Evolutionary conservation across 2,113 vertebrate species (phyloP), one percentile per base, ranked within the genome.

Genomic region (Pristiophorus japonicus): DNA sequence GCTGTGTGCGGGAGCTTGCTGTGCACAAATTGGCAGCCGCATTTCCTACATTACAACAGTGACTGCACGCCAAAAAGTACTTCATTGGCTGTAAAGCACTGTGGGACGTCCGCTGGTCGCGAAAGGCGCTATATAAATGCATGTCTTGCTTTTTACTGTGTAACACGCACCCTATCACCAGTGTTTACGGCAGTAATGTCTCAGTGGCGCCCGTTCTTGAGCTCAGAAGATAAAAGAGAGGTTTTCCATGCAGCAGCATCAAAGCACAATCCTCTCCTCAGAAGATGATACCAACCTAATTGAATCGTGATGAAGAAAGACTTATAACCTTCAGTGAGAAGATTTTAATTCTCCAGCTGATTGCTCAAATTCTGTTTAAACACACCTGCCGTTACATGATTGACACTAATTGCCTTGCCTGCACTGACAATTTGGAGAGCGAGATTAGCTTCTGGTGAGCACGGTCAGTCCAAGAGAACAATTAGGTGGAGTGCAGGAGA

Each of bases 221-320:
- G 63, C 55, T n/a, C n/a, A 20, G 8, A 63, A 65, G 34, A 92
- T 65, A 65, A 65, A 92, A 92, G 59, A 10, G 16, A 63, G 18
- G 59, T 38, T 59, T 92, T n/a, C 18, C 34, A 1, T 63, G 34
- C n/a, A 63, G 16, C 59, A 10, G 18, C 88, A 38, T 88, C 85
- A 88, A 88, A 88, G 85, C 85, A 88, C 7, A 10, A 27, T 2
- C 45, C 8, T n/a, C 59, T 22, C 55, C 55, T 91, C 88, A 91
- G 88, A 91, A 63, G 59, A 20, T 92, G 63, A n/a, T 10, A 45
- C 38, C 16, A 7, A 42, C 78, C 38, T 20, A 63, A 63, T 38
- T 92, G 88, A 92, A 92, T 92, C 42, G 59, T 92, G 38, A 65
- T 38, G 18, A 92, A 92, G 59, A 38, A 92, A 63, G 59, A 22